Percentiles rank a stretch among this genome's conserved stretches.
phyloP scores from a whole-genome alignment of 2,888 invertebrate genomes.

The Eristalis arbustorum region DNA sequence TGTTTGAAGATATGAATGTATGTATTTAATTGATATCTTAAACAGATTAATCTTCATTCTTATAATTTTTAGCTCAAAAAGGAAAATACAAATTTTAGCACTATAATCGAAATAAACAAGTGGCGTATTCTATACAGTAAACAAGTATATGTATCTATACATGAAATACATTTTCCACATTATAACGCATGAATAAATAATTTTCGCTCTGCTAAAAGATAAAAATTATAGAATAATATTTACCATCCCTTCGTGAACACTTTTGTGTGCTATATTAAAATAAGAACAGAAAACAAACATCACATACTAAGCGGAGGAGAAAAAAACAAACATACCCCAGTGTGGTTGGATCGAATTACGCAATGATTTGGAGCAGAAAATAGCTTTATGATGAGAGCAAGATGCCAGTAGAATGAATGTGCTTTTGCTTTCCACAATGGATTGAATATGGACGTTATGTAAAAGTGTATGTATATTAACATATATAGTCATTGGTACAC shows the following conservation, averaged over 20 bases:
- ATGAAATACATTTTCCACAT: background rate
- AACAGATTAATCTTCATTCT: background rate
- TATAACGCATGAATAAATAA: background rate
- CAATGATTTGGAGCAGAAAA: slow-evolving; percentile 41
- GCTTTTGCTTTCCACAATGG: background rate
- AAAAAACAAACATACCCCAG: slow-evolving; percentile 8
- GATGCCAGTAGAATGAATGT: background rate
- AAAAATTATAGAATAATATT: background rate
- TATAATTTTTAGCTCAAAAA: background rate
- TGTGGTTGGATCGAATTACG: slow-evolving; percentile 28
- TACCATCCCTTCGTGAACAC: background rate
- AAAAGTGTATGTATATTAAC: background rate
- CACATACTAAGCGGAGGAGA: background rate
- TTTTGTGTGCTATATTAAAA: background rate
- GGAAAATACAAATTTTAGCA: background rate
- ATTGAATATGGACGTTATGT: background rate
- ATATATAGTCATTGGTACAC: background rate
- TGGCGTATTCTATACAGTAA: background rate
- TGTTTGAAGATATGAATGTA: too few species aligned
- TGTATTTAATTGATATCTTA: too few species aligned
- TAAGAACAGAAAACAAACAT: background rate
- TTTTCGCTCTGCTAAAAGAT: background rate
- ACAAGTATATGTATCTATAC: background rate
- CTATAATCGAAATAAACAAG: background rate
- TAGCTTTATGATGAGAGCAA: slow-evolving; percentile 21